These are phyloP conservation scores for Orussus abietinus DNA, from an alignment of 1,140 invertebrate genomes.

Conservation along the genomic window DNA sequence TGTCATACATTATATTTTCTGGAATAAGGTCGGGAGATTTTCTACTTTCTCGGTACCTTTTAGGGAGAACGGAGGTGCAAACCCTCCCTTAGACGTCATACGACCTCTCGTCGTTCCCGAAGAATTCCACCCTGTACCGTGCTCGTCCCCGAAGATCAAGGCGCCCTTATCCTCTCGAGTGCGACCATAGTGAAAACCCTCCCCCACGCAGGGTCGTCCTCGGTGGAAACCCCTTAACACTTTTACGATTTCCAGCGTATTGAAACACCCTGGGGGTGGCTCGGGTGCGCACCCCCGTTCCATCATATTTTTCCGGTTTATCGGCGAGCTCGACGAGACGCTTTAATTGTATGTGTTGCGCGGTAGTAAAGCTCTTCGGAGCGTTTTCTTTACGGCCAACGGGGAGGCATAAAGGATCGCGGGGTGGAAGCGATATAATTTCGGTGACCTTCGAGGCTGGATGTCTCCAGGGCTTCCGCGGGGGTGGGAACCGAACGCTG, in stretches of 20 bases:
- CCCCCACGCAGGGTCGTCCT: constrained; percentile 17
- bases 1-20: too few relatives aligned
- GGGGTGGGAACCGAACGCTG: neutral
- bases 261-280: constrained; percentile 19
- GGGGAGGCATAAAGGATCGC: constrained; percentile 4
- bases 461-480: neutral
- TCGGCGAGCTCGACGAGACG: constrained; percentile 7
- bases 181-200: constrained; percentile 23
- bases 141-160: too few relatives aligned
- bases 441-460: neutral
- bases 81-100: too few relatives aligned
- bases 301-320: constrained; percentile 8
- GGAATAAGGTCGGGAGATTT: too few relatives aligned
- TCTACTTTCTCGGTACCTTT: too few relatives aligned
- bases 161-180: too few relatives aligned
- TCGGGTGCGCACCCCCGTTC: constrained; percentile 6
- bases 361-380: constrained; percentile 10
- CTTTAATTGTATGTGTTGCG: constrained; percentile 17
- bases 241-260: constrained; percentile 34
- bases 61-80: too few relatives aligned
- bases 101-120: too few relatives aligned
- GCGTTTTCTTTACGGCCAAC: constrained; percentile 2
- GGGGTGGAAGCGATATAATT: constrained; percentile 10
- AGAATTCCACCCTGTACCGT: too few relatives aligned
- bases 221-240: constrained; percentile 29